phyloP scores from a whole-genome alignment of 2,113 vertebrate genomes.

The Alaudala cheleensis region DNA sequence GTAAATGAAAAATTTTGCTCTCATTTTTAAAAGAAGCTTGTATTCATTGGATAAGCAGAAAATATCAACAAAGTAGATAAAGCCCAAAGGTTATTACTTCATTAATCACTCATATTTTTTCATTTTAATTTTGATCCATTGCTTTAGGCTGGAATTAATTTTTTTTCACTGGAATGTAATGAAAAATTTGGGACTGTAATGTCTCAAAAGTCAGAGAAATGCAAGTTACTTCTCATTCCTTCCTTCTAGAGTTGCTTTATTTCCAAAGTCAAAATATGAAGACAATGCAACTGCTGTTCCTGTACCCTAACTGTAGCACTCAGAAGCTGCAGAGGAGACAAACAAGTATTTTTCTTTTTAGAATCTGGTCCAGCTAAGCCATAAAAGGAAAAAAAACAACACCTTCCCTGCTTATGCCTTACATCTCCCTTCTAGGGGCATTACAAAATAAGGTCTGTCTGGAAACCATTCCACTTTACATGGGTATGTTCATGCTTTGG shows the following conservation, averaged over 20 bases:
- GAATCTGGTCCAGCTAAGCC: neutral
- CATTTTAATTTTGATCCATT: neutral
- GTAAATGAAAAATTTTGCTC: neutral
- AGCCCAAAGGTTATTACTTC: neutral
- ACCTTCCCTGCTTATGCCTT: neutral
- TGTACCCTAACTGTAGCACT: neutral
- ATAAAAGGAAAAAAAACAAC: neutral
- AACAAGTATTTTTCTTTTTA: slow-evolving; percentile 6
- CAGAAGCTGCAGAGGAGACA: neutral
- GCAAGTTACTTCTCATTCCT: neutral
- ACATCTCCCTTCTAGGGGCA: neutral
- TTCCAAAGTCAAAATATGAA: slow-evolving; percentile 11
- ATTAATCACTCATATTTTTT: neutral
- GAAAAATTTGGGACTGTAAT: neutral
- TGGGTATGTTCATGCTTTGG: neutral
- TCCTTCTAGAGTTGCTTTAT: neutral
- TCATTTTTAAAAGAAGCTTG: neutral
- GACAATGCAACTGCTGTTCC: slow-evolving; percentile 20
- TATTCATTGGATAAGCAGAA: neutral
- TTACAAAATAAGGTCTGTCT: neutral
- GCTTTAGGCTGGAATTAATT: neutral
- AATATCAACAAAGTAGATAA: neutral
- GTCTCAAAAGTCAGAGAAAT: neutral
- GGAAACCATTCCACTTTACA: neutral
- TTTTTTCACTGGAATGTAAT: neutral